These are phyloP conservation scores for Zygothrica quintamaculata DNA, from an alignment of 2,888 invertebrate species.

Conservation along the genomic window DNA sequence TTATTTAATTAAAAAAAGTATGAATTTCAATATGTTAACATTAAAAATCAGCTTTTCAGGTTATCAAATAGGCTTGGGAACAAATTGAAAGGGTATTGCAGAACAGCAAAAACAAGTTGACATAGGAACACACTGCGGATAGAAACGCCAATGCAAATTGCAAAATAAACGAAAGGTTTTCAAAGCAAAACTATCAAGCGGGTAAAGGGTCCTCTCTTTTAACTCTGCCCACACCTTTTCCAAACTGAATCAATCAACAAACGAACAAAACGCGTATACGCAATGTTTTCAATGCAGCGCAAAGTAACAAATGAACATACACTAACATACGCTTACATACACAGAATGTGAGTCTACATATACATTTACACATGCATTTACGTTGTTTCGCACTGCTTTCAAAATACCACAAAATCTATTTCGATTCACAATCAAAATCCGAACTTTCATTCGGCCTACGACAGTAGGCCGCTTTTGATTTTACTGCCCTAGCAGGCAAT, in stretches of 20 bases:
- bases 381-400: slow-evolving; percentile 70
- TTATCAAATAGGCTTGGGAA: slow-evolving; percentile 73
- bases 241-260: slow-evolving; percentile 74
- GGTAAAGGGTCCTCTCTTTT: slow-evolving; percentile 51
- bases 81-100: slow-evolving; percentile 63
- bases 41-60: slow-evolving; percentile 74
- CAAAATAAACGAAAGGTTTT: slow-evolving; percentile 57
- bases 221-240: not conserved
- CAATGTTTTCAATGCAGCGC: slow-evolving; percentile 65
- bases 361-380: slow-evolving; percentile 5
- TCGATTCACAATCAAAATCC: slow-evolving; percentile 82
- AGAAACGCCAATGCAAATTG: slow-evolving; percentile 51
- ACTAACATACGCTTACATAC: slow-evolving; percentile 20
- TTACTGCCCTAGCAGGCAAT: slow-evolving; percentile 29
- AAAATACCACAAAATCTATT: slow-evolving; percentile 82
- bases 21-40: too few species aligned
- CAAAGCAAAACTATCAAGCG: slow-evolving; percentile 50
- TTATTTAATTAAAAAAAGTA: too few species aligned
- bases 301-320: slow-evolving; percentile 74
- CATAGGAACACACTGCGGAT: slow-evolving; percentile 22
- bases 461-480: slow-evolving; percentile 46
- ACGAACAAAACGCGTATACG: slow-evolving; percentile 78
- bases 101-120: slow-evolving; percentile 31
- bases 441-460: slow-evolving; percentile 80
- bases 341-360: too few species aligned